Conservation (phyloP, 2,113 vertebrate genomes). For the Pangasianodon gigas region DNA sequence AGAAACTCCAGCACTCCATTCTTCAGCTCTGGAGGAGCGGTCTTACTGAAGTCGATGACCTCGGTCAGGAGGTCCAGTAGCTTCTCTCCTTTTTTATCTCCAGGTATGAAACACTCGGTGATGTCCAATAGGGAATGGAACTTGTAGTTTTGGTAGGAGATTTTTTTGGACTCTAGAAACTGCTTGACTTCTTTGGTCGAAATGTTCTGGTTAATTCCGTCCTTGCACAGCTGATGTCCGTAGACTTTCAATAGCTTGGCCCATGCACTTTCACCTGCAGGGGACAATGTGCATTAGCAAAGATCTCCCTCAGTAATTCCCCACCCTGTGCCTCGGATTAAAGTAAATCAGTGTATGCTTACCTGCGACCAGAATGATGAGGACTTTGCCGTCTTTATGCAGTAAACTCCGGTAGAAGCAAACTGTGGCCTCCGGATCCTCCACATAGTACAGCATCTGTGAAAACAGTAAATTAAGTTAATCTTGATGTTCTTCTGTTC, state of each 20-base stretch:
- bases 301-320: neutral
- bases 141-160: constrained; percentile 75
- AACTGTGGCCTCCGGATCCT: constrained; percentile 79
- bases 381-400: constrained; percentile 77
- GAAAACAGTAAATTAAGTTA: neutral
- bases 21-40: constrained; percentile 79
- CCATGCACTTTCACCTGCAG: constrained; percentile 81
- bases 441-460: constrained; percentile 88
- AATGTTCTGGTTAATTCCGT: constrained; percentile 56
- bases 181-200: constrained; percentile 73
- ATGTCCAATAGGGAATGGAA: constrained; percentile 85
- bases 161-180: constrained; percentile 72
- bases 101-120: constrained; percentile 84
- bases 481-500: neutral
- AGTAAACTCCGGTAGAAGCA: constrained; percentile 84
- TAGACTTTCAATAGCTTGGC: constrained; percentile 77
- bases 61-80: constrained; percentile 90
- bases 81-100: constrained; percentile 80
- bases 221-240: constrained; percentile 63
- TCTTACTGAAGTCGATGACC: constrained; percentile 80
- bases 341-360: constrained; percentile 32
- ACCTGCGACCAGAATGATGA: constrained; percentile 88
- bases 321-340: neutral
- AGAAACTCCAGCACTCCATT: constrained; percentile 76
- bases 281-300: neutral